phyloP scores from a whole-genome alignment of 2,888 invertebrate genomes.

The Pecten maximus region DNA sequence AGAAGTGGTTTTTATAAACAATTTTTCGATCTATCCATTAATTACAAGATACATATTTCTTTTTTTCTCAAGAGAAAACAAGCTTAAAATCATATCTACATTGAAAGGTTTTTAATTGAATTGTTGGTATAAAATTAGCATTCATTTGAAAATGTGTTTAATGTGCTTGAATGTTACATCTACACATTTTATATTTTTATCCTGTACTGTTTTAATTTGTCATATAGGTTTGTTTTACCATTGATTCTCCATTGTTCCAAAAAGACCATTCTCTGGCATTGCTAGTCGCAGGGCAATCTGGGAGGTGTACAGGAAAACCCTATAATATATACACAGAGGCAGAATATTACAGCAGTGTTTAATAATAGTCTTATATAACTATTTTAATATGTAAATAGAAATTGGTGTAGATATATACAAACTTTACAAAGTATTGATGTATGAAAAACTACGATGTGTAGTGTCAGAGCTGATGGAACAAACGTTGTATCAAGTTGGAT shows the following conservation, averaged over 20 bases:
- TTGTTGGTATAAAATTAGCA: not conserved
- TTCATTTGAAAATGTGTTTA: not conserved
- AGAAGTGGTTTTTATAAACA: not conserved
- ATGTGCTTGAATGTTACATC: not conserved
- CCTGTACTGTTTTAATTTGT: not conserved
- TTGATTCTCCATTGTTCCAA: not conserved
- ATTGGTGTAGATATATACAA: conserved; percentile 3
- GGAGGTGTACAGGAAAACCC: not conserved
- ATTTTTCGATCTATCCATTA: not conserved
- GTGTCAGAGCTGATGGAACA: not conserved
- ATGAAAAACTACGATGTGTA: not conserved
- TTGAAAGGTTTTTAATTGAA: not conserved
- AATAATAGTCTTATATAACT: not conserved
- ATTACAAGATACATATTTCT: not conserved
- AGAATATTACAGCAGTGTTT: not conserved
- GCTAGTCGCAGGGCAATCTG: not conserved
- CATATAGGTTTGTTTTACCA: not conserved
- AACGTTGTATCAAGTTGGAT: not conserved
- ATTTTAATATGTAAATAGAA: conserved; percentile 10
- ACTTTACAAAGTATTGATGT: not conserved
- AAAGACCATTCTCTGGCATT: not conserved
- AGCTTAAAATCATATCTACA: not conserved
- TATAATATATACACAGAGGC: not conserved
- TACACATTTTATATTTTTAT: conserved; percentile 1
- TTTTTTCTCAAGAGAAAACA: not conserved